A percentile compares a stretch with the other conserved stretches of the same genome.
These are phyloP conservation scores for Paramormyrops hopkinsi DNA, from an alignment of 2,797 vertebrate species.

Conservation along the genomic window DNA sequence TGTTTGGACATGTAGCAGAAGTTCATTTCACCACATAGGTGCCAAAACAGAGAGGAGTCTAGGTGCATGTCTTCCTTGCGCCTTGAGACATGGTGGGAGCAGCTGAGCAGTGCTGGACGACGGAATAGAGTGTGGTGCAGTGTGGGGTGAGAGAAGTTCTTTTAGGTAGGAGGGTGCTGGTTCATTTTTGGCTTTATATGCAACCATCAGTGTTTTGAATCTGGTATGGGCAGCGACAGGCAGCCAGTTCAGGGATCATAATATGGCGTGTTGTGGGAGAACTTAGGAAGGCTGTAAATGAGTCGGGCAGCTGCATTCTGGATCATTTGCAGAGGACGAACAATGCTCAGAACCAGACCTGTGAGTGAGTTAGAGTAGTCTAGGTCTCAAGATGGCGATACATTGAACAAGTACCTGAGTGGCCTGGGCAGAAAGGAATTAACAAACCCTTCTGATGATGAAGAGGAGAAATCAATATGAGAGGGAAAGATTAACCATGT, in stretches of 20 bases:
- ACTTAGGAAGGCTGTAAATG: too few species aligned
- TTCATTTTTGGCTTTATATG: too few species aligned
- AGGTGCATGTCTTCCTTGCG: too few species aligned
- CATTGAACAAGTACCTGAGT: not conserved
- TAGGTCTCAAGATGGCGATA: not conserved
- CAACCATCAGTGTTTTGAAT: too few species aligned
- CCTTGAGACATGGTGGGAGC: not conserved
- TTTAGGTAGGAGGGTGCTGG: too few species aligned
- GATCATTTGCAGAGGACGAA: not conserved
- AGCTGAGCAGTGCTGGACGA: not conserved
- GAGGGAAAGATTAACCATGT: not conserved
- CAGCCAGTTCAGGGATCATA: too few species aligned
- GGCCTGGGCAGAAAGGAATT: not conserved
- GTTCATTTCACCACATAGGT: too few species aligned
- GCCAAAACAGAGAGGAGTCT: too few species aligned
- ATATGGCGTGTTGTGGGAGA: too few species aligned
- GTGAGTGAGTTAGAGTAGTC: not conserved
- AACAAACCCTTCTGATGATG: not conserved
- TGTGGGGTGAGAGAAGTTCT: not conserved
- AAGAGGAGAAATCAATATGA: not conserved
- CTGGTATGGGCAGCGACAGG: too few species aligned
- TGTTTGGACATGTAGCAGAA: too few species aligned
- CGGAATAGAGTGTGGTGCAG: not conserved
- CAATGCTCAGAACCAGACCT: not conserved
- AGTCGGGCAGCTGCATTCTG: not conserved